Base-by-base conservation (phyloP, 2,797 vertebrate genomes). In the Rhinella marina region DNA sequence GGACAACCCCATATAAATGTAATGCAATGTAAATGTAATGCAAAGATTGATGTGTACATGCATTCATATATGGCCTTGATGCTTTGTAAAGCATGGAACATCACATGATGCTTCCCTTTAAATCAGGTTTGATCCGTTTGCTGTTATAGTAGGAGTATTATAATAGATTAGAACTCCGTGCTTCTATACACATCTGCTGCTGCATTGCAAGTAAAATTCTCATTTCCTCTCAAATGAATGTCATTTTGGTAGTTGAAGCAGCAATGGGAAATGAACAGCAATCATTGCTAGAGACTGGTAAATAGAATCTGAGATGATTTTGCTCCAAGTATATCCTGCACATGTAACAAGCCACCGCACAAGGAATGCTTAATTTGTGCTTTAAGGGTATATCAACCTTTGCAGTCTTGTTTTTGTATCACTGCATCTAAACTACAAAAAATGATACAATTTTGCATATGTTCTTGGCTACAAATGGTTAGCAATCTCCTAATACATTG, bases 211-310 rank as follows among this genome's bases (percentile, higher is more conserved):
- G 56, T 59, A 77, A 52, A 48, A 27, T 85, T 85, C 56, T 77
- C 75, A 85, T 77, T 77, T 85, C 56, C 76, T 76, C 59, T 56
- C 29, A 52, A 85, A 85, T 77, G 83, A 75, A 85, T 85, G 50
- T 85, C 83, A 76, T 85, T 77, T 59, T 72, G 64, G 57, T 76
- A 75, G 70, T 25, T 27, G 72, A 85, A 61, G 32, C 57, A 85
- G 83, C 72, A 64, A 75, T 41, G 83, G 75, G 83, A 77, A 85
- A 85, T 85, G 54, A 85, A 85, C 72, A 62, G 83, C 32, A 77
- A 62, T 85, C 70, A 75, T 84, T 61, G 76, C 82, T 25, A 61
- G 59, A 75, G 21, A 62, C 82, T 77, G 17, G 70, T 85, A 64
- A 75, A 62, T 77, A 85, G 83, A 32, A 25, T 23, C 72, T 52